Percentiles rank a stretch among this genome's conserved stretches.
phyloP scores from a whole-genome alignment of 1,140 invertebrate species.

The Pseudomyrmex sp. region DNA sequence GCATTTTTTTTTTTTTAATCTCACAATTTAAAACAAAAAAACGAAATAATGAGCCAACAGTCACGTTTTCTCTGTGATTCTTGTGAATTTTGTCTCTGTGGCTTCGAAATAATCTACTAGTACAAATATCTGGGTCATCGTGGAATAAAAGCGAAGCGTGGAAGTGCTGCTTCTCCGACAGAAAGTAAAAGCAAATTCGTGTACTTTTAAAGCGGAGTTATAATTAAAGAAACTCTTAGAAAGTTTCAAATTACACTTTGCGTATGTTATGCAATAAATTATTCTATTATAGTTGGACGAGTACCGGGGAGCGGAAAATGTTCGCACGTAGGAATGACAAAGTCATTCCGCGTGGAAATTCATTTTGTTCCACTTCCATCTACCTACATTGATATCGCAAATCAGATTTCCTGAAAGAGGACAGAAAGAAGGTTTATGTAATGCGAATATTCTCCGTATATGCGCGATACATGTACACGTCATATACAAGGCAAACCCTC shows the following conservation, averaged over 20 bases:
- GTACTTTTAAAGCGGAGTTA: not conserved
- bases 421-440: conserved; percentile 30
- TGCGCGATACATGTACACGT: conserved; percentile 37
- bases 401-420: conserved; percentile 32
- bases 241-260: not conserved
- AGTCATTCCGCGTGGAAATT: conserved; percentile 14
- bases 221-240: not conserved
- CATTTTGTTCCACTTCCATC: conserved; percentile 18
- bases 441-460: conserved; percentile 42
- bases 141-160: not conserved
- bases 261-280: not conserved
- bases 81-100: not conserved
- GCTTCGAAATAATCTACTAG: conserved; percentile 1
- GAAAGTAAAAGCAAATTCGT: conserved; percentile 1
- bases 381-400: conserved; percentile 25
- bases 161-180: too few relatives aligned
- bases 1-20: not conserved
- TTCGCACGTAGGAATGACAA: not conserved
- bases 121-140: not conserved
- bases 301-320: too few relatives aligned
- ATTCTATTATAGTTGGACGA: not conserved
- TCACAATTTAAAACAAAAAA: not conserved
- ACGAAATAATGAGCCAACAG: not conserved
- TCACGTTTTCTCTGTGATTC: not conserved
- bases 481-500: conserved; percentile 47